Evolutionary conservation across 2,113 vertebrate species (phyloP).

Genomic region (Cinclus mexicanus): DNA sequence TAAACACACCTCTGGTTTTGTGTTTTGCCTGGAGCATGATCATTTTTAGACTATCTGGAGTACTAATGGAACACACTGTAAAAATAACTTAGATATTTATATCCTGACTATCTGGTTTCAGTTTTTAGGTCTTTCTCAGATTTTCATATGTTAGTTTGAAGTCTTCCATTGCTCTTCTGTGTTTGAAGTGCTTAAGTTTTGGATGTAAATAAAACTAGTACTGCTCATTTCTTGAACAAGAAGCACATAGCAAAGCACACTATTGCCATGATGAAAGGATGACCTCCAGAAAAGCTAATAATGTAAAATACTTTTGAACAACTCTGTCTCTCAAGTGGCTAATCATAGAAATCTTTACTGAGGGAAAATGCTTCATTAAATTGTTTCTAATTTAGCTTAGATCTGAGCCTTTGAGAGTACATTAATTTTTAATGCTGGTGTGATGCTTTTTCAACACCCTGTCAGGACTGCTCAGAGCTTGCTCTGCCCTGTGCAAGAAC

Average conservation of each 20-base stretch:
- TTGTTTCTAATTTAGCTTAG: slow-evolving; percentile 5
- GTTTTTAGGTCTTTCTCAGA: slow-evolving; percentile 15
- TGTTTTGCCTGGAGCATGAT: not conserved
- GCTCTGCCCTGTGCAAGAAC: not conserved
- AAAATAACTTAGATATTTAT: slow-evolving; percentile 26
- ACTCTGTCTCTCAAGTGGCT: not conserved
- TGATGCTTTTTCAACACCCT: not conserved
- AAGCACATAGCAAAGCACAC: not conserved
- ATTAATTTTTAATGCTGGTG: not conserved
- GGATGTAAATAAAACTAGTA: not conserved
- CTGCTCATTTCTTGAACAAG: not conserved
- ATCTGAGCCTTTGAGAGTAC: not conserved
- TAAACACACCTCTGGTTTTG: not conserved
- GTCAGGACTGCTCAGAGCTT: not conserved
- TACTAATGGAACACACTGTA: not conserved
- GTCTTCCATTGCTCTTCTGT: not conserved
- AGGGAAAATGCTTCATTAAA: not conserved
- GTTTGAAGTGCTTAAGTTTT: not conserved
- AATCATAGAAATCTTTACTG: not conserved
- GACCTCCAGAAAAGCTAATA: not conserved
- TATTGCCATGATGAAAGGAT: not conserved
- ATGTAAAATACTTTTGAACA: not conserved
- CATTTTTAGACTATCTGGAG: not conserved
- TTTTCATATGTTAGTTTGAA: not conserved
- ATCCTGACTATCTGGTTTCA: not conserved